Conservation (phyloP, 2,113 vertebrate species). For the Asarcornis scutulata region DNA sequence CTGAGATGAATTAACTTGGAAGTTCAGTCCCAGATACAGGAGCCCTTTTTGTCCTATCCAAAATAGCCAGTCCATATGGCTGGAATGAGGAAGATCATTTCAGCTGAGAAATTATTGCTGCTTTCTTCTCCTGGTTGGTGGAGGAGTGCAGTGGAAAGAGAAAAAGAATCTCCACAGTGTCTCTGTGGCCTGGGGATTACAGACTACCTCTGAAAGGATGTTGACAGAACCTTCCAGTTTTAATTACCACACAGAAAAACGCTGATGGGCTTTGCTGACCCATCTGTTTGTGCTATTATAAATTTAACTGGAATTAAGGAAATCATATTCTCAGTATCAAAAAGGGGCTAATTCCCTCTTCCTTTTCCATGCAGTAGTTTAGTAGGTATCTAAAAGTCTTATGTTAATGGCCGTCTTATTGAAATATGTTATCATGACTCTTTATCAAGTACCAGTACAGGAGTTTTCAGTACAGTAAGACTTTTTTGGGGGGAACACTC, state of each 20-base stretch:
- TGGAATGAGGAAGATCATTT: background rate
- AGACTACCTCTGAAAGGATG: background rate
- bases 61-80: background rate
- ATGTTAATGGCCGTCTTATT: background rate
- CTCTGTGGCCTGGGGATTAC: background rate
- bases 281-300: background rate
- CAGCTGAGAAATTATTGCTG: background rate
- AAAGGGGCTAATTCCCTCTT: background rate
- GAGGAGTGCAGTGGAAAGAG: background rate
- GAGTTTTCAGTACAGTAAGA: background rate
- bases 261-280: background rate
- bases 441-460: background rate
- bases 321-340: background rate
- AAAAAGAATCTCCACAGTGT: background rate
- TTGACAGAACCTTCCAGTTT: background rate
- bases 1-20: background rate
- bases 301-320: background rate
- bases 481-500: background rate
- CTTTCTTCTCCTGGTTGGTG: background rate
- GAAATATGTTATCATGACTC: background rate
- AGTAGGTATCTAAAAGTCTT: background rate
- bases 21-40: background rate
- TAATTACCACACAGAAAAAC: background rate
- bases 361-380: background rate
- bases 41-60: background rate